phyloP scores from a whole-genome alignment of 2,113 vertebrate genomes.

The Mixornis gularis region DNA sequence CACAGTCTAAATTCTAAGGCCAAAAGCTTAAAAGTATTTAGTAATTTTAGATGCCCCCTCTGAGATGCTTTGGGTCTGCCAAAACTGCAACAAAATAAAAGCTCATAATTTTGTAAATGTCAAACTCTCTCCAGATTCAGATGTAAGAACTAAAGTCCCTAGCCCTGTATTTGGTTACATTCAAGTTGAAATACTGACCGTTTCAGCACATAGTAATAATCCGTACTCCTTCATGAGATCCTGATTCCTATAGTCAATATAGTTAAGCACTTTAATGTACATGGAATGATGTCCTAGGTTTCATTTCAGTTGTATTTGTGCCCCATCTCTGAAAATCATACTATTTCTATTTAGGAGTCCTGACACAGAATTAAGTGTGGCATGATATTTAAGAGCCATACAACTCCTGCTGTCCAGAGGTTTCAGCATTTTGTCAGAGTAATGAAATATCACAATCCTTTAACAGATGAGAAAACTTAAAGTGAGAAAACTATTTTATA shows the following conservation, averaged over 20 bases:
- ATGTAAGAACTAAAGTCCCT: not conserved
- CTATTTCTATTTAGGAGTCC: not conserved
- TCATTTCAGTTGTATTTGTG: not conserved
- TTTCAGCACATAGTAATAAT: not conserved
- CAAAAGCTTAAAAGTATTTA: not conserved
- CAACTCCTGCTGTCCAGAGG: not conserved
- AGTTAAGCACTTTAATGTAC: not conserved
- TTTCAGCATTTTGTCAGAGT: not conserved
- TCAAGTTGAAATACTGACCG: not conserved
- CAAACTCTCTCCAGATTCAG: not conserved
- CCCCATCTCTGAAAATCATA: not conserved
- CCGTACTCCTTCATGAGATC: not conserved
- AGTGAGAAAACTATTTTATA: not conserved
- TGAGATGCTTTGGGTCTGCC: not conserved
- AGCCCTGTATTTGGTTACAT: not conserved
- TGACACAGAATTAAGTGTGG: not conserved
- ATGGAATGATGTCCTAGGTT: not conserved
- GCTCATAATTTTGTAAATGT: not conserved
- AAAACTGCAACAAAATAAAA: not conserved
- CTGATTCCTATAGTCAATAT: not conserved
- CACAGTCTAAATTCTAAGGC: not conserved
- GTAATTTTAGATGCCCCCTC: not conserved
- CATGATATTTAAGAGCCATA: not conserved
- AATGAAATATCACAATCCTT: not conserved
- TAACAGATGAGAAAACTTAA: not conserved